Percentiles rank a stretch among this genome's conserved stretches.
Evolutionary conservation across 2,797 vertebrate genomes (phyloP).

Genomic region (Euthynnus affinis): DNA sequence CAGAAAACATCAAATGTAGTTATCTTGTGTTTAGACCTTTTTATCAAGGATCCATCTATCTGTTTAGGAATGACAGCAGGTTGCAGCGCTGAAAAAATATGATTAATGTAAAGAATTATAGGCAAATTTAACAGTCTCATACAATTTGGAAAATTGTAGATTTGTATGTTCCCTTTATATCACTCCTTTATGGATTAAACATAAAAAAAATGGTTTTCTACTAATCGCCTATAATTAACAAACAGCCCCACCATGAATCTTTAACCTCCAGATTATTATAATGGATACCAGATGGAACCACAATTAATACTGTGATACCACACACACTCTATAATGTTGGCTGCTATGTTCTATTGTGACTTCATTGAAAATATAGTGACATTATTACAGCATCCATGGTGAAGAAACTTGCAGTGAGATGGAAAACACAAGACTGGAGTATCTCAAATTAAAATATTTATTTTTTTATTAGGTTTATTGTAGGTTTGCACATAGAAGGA

Average conservation of each 20-base stretch:
- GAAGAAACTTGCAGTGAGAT: no score
- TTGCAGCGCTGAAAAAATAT: no score
- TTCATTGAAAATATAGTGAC: not conserved
- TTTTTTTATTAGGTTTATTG: no score
- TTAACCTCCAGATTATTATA: not conserved
- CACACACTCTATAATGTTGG: not conserved
- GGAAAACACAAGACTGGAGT: not conserved
- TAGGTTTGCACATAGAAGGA: no score
- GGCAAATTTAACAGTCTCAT: no score
- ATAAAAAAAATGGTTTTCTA: not conserved
- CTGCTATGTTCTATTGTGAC: not conserved
- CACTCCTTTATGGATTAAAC: no score
- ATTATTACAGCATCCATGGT: not conserved
- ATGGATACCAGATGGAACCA: not conserved
- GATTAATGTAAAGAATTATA: no score
- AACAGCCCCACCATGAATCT: not conserved
- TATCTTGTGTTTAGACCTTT: not conserved
- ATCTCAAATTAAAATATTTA: not conserved
- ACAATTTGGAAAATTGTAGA: no score
- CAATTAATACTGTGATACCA: not conserved
- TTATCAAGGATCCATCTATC: not conserved
- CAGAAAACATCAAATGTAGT: not conserved
- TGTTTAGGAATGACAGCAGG: no score
- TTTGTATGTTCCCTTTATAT: no score
- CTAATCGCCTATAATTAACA: not conserved